Evolutionary conservation across 2,888 invertebrate genomes (phyloP), one percentile per base, ranked within the genome.

Genomic region (Stegophylla sp.): DNA sequence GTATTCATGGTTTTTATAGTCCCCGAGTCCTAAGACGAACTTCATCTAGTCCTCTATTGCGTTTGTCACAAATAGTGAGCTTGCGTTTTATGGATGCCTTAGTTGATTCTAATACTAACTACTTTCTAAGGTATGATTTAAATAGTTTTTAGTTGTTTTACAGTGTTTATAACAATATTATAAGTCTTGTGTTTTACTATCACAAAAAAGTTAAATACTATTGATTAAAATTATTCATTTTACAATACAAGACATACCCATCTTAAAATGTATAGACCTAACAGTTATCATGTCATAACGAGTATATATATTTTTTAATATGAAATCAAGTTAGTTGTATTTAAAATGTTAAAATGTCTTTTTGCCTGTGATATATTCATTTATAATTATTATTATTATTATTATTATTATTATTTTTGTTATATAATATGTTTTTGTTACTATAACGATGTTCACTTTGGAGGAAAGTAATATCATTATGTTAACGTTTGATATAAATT

Each of bases 401-500:
- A 82, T 81, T 75, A 75, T 61, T 81, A 64, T 43, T 66, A 74
- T 41, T 75, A 74, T 28, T 61, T 61, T 71, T 79, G 61, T 79
- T 79, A 61, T 71, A 48, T 59, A 13, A 56, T 79, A 71, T 79
- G 64, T 83, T 81, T 75, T 72, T 83, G 84, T 84, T 84, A 84
- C 87, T 86, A 85, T 86, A 87, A 88, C 88, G 88, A 88, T 88
- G 88, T 88, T 89, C 88, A 88, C 88, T 89, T 88, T 88, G 87
- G 88, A 88, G 88, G 88, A 88, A 87, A 88, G 88, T 88, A 89
- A 88, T 88, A 88, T 88, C 88, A 88, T 88, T 83, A 83, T 79
- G 79, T 79, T 79, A 79, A 79, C 79, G 59, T 71, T 79, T 79
- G 61, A 71, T 69, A 41, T 41, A 77, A 79, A 79, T 79, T 69